A percentile compares a stretch with the other conserved stretches of the same genome.
These are phyloP conservation scores for Castor canadensis DNA, from an alignment of 2,113 vertebrate genomes.

Conservation along the genomic window DNA sequence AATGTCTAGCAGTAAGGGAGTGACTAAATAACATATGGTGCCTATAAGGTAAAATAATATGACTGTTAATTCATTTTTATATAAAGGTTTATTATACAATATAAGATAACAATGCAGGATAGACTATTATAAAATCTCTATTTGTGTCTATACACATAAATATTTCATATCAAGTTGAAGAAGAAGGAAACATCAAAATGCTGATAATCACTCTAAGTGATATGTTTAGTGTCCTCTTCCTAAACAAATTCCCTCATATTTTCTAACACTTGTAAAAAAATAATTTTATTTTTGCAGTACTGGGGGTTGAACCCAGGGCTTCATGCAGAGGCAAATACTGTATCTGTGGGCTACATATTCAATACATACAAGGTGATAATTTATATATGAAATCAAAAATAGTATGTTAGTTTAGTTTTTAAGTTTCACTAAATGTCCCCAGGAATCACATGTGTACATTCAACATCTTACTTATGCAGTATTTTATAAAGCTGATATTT, in stretches of 20 bases:
- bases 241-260: background rate
- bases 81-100: slow-evolving; percentile 7
- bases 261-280: background rate
- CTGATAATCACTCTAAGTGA: background rate
- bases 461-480: background rate
- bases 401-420: background rate
- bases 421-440: background rate
- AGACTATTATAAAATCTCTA: background rate
- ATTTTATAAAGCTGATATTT: background rate
- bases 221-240: background rate
- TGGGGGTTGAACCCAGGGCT: too few relatives aligned
- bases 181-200: background rate
- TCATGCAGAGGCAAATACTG: too few relatives aligned
- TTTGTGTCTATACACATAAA: background rate
- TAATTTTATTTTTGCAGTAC: background rate
- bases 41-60: background rate
- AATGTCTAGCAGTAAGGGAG: background rate
- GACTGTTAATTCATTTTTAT: background rate
- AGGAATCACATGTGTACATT: background rate
- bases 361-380: background rate
- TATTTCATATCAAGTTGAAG: background rate
- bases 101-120: background rate
- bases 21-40: background rate
- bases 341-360: too few relatives aligned
- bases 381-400: background rate